These are phyloP conservation scores for Agrochola lota DNA, from an alignment of 2,888 invertebrate genomes.

Conservation along the genomic window DNA sequence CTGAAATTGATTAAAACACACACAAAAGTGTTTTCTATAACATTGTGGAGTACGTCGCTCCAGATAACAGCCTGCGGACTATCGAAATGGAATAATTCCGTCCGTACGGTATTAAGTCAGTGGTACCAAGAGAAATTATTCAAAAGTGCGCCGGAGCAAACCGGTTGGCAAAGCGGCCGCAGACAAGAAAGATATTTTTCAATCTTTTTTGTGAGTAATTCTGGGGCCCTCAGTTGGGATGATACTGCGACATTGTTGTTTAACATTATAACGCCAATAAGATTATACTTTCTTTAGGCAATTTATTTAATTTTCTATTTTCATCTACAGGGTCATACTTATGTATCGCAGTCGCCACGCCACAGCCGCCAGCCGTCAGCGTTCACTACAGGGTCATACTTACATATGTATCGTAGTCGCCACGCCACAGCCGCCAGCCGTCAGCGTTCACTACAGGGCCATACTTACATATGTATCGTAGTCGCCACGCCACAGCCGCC, in stretches of 20 bases:
- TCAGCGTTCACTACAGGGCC: no score
- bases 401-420: no score
- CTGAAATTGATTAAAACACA: constrained; percentile 21
- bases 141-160: constrained; percentile 70
- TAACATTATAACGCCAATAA: constrained; percentile 3
- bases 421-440: no score
- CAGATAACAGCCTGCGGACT: constrained; percentile 54
- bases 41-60: constrained; percentile 40
- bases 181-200: constrained; percentile 63
- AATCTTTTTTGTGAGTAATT: constrained; percentile 64
- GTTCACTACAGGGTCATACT: no score
- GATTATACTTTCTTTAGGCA: background rate
- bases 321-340: no score
- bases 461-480: no score
- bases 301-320: constrained; percentile 1
- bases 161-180: constrained; percentile 70
- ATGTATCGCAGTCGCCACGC: no score
- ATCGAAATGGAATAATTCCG: constrained; percentile 66
- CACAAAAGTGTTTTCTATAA: constrained; percentile 15
- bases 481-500: no score
- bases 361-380: no score
- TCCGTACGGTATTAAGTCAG: constrained; percentile 63
- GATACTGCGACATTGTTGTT: constrained; percentile 22
- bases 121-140: constrained; percentile 72
- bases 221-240: constrained; percentile 50